These are phyloP conservation scores for Loriculus beryllinus DNA, from an alignment of 2,797 vertebrate species.

Conservation along the genomic window DNA sequence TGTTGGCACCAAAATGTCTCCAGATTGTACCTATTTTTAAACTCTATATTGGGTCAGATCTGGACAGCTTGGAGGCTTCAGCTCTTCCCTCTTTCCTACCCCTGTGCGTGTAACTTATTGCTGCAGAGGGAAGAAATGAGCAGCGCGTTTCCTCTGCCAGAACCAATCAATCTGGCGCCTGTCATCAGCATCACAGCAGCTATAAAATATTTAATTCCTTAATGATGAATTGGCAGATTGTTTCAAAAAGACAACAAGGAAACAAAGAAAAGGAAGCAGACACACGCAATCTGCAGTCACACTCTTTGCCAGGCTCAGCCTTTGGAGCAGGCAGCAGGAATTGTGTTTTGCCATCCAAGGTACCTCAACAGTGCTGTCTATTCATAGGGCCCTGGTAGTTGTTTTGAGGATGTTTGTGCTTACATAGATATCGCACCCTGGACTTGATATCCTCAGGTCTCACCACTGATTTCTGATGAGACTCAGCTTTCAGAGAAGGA, in stretches of 20 bases:
- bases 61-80: constrained; percentile 75
- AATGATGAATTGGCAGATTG: constrained; percentile 73
- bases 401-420: neutral
- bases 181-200: constrained; percentile 73
- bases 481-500: neutral
- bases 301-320: constrained; percentile 54
- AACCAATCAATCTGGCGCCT: constrained; percentile 75
- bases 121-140: constrained; percentile 65
- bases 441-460: neutral
- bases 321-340: constrained; percentile 5
- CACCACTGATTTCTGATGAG: neutral
- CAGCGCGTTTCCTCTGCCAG: constrained; percentile 69
- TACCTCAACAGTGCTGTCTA: constrained; percentile 29
- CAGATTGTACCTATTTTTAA: constrained; percentile 79
- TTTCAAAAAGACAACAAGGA: constrained; percentile 69
- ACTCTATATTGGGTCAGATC: constrained; percentile 70
- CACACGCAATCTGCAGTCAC: constrained; percentile 45
- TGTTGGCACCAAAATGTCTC: constrained; percentile 69
- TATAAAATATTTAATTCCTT: constrained; percentile 79
- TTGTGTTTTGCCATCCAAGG: constrained; percentile 12
- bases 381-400: neutral
- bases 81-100: constrained; percentile 56
- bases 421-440: neutral
- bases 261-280: constrained; percentile 55
- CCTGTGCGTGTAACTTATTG: constrained; percentile 59